phyloP scores from a whole-genome alignment of 2,113 vertebrate genomes.

The Lethenteron reissneri region DNA sequence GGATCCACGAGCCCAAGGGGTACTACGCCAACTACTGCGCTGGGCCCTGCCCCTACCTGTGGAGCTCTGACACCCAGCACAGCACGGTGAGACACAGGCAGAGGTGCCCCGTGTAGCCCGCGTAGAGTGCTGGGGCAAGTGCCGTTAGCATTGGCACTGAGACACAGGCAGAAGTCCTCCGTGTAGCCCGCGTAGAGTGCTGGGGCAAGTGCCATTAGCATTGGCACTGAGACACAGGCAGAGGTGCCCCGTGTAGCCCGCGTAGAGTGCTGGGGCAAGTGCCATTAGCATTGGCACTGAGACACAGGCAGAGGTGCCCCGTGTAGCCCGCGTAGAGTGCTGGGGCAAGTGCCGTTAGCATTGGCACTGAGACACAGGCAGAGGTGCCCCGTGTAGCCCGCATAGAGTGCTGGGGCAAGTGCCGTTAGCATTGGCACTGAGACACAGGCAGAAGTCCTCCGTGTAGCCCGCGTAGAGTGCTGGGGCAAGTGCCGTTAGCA shows the following conservation, averaged over 20 bases:
- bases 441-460: background rate
- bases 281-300: no score
- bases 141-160: no score
- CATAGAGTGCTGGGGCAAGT: background rate
- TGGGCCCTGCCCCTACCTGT: constrained; percentile 38
- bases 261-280: no score
- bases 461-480: background rate
- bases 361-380: no score
- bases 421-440: no score
- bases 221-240: no score
- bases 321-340: background rate
- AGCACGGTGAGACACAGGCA: constrained; percentile 26
- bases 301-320: background rate
- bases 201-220: no score
- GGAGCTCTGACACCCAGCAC: constrained; percentile 44
- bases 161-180: background rate
- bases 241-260: background rate
- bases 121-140: no score
- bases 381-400: background rate
- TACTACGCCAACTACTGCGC: constrained; percentile 46
- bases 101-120: background rate
- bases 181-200: background rate
- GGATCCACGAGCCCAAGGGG: constrained; percentile 44
- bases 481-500: no score
- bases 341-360: no score